Base-by-base conservation (phyloP, 2,888 invertebrate species). In the Congeria kusceri region DNA sequence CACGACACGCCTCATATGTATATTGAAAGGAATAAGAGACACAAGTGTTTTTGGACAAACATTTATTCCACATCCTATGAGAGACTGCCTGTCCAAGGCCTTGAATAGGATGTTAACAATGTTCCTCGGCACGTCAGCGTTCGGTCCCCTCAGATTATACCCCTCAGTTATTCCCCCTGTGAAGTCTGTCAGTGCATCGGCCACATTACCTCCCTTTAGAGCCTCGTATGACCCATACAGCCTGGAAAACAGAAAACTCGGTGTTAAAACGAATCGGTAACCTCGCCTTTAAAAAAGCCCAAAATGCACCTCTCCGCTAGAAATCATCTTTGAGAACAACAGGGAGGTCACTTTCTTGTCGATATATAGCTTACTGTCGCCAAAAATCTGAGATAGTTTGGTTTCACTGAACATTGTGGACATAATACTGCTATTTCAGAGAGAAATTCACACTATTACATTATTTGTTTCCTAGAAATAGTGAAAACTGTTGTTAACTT, bases 141-240 rank as follows among this genome's bases (percentile, higher is more conserved):
- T 74, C 9, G 80, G 67, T 18, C 89, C 88, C 25, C 87, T 67
- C 39, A 92, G 61, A 13, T 70, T 86, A 66, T 90, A 92, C n/a
- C 87, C 85, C 72, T 92, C 92, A 49, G 90, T 87, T 7, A 91
- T 78, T 4, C 92, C 92, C n/a, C 91, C 92, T 28, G 92, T 91
- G 63, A 92, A 85, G 73, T 91, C 91, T 39, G 90, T 91, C 49
- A 92, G 76, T 4, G 90, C 88, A 80, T 92, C 92, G 0, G 83
- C 86, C 28, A 91, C 80, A 64, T 85, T 84, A 44, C 90, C 89
- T 49, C 88, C 86, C 76, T 92, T 92, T 63, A 93, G 77, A 18
- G 92, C 91, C 74, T 93, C 93, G 76, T 92, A 93, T 2, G 92
- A 92, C 5, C 93, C 92, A 82, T 91, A 88, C 49, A 93, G 70